Base-by-base conservation (phyloP, 2,888 invertebrate species). In the Watsonalla cultraria region DNA sequence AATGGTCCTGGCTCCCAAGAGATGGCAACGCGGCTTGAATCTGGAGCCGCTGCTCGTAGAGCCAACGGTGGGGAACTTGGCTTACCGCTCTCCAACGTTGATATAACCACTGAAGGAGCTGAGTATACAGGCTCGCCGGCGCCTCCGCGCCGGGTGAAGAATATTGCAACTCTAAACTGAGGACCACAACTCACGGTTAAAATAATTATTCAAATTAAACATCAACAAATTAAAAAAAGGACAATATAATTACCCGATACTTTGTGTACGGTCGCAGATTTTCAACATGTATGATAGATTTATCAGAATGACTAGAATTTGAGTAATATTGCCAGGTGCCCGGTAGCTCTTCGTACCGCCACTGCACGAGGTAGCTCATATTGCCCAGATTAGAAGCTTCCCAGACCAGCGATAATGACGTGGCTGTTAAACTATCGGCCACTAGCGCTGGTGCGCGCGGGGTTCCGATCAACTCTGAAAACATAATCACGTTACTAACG, bases 1-100 rank as follows among this genome's bases (percentile, higher is more conserved):
- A 96, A 97, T 53, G 93, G 93, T 13, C 98, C 97, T 13, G 96
- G 95, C 79, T 94, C 94, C 98, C 98, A 98, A 68, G 95, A 95
- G 57, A 98, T 93, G 61, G 96, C 96, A 59, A 98, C 94, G 66
- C 97, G 93, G 66, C 94, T 94, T 51, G 95, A 93, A 82, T 97
- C 97, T 54, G 97, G 93, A 5, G 97, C 93, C 54, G 95, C 93
- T 15, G 95, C 94, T 64, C 94, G 92, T 64, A 96, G 93, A 61
- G 96, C 93, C 58, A 92, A 88, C 6, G 97, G 96, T 33, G 95
- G 92, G 0, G 96, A 97, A 63, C 94, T 91, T 11, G 97, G 96
- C 51, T 93, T 91, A 42, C 96, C 96, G 55, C 92, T 93, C 6
- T 95, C 93, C 46, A 93, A 82, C 0, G 96, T 96, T 57, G 94